These are phyloP conservation scores for Chamaea fasciata DNA, from an alignment of 2,113 vertebrate species.

Conservation along the genomic window DNA sequence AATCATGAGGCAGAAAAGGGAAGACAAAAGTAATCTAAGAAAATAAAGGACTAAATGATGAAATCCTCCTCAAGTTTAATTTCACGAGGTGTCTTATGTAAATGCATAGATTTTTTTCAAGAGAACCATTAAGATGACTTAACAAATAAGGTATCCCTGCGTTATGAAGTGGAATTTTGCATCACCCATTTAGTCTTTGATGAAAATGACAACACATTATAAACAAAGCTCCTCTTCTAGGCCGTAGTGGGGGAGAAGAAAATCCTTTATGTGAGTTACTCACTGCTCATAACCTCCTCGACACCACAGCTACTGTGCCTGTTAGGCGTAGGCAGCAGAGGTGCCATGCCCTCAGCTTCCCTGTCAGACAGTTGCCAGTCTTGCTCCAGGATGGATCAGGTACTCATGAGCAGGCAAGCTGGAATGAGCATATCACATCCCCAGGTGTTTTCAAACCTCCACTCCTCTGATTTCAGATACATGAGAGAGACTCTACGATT, in stretches of 20 bases:
- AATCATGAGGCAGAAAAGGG: neutral
- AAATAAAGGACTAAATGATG: neutral
- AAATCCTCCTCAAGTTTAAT: neutral
- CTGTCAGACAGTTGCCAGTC: neutral
- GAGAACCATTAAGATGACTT: neutral
- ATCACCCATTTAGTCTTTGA: neutral
- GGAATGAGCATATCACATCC: neutral
- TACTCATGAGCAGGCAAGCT: neutral
- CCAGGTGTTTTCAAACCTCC: neutral
- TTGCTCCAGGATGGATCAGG: neutral
- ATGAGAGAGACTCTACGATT: neutral
- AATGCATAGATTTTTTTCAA: neutral
- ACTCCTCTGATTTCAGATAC: neutral
- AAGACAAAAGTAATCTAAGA: neutral
- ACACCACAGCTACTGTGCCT: neutral
- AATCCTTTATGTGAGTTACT: neutral
- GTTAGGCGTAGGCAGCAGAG: neutral
- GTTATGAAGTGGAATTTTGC: neutral
- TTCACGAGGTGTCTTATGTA: accelerated
- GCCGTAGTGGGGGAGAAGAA: accelerated
- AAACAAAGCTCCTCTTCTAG: neutral
- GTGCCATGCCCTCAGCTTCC: neutral
- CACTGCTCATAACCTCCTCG: neutral
- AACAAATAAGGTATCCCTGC: neutral
- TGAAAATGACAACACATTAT: neutral